Base-by-base conservation (phyloP, 2,888 invertebrate genomes). In the Tenthredo amoena region DNA sequence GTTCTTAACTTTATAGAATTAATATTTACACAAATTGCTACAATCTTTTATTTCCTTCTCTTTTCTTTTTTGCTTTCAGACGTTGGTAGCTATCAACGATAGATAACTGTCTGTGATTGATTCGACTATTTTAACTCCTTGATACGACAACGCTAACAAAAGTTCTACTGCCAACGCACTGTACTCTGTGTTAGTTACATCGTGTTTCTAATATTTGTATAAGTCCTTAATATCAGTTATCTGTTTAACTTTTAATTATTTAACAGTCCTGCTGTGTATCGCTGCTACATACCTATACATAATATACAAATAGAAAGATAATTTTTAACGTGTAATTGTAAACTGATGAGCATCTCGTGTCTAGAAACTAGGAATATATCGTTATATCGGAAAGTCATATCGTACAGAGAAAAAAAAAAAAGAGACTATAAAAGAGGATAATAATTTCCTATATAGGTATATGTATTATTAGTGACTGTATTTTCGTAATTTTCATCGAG, bases 401-500 rank as follows among this genome's bases (percentile, higher is more conserved):
- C 58, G 55, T 79, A 79, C 79, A 62, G 58, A 55, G 55, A 55
- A 50, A 6, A n/a, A 37, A 21, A 50, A 12, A 12, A 40, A 43
- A 43, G 31, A 50, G 34, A 79, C 37, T 62, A 79, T 79, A 55
- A 21, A 37, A 18, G 58, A 15, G 2, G 58, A n/a, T n/a, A 26
- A 26, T 55, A 47, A 21, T 26, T 65, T 47, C n/a, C 21, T 43
- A 26, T 55, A 18, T 50, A 31, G 10, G 15, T 26, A 40, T n/a
- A 50, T 77, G 26, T 47, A 77, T 77, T 43, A 85, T 79, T 85
- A 79, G 62, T 43, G 31, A 81, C 55, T 79, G 76, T 87, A 86
- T 58, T 79, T 58, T 83, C 43, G 88, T 84, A 86, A 55, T 87
- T 86, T 88, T 74, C 72, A n/a, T 43, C 86, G 84, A 86, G 85